Evolutionary conservation across 2,888 invertebrate species (phyloP), one percentile per base, ranked within the genome.

Genomic region (Sipha maydis): DNA sequence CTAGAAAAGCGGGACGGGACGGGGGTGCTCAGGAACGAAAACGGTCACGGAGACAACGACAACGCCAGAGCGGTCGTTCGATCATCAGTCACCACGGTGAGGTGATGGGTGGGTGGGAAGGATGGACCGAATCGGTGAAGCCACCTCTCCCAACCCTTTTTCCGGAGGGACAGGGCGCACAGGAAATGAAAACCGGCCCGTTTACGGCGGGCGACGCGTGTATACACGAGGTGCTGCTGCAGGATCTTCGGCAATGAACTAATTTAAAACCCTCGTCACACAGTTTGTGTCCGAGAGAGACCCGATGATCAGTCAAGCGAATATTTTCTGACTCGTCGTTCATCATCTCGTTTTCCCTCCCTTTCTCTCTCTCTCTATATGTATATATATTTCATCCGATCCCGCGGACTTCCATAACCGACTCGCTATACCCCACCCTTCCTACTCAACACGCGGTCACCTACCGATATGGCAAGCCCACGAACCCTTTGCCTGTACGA

Each of bases 181-280:
- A 85, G 85, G 85, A 85, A 85, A 85, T 85, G 85, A 85, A 85
- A 85, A 79, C 78, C n/a, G 85, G 85, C 85, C 85, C 77, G 77
- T 41, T 83, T 73, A 69, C 48, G 56, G 28, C 9, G 11, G 28
- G 67, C 67, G 67, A 21, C 75, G 84, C 56, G 69, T 2, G 54
- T 41, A 41, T 41, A 41, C 8, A 41, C 73, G 34, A 34, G 73
- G 69, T 71, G 69, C 69, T 11, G 69, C 69, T 69, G 83, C 77
- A n/a, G 54, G 54, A 79, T 85, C 85, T 85, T 85, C 77, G 67
- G 77, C 69, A 34, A 85, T 79, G 85, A 88, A 88, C 88, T 88
- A 88, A 88, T 88, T 88, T 88, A 88, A 86, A 88, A 88, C 88
- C 88, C 88, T 88, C 88, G 80, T 88, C 88, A 88, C 88, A 88